phyloP scores from a whole-genome alignment of 2,797 vertebrate genomes.

The Oreochromis mossambicus region DNA sequence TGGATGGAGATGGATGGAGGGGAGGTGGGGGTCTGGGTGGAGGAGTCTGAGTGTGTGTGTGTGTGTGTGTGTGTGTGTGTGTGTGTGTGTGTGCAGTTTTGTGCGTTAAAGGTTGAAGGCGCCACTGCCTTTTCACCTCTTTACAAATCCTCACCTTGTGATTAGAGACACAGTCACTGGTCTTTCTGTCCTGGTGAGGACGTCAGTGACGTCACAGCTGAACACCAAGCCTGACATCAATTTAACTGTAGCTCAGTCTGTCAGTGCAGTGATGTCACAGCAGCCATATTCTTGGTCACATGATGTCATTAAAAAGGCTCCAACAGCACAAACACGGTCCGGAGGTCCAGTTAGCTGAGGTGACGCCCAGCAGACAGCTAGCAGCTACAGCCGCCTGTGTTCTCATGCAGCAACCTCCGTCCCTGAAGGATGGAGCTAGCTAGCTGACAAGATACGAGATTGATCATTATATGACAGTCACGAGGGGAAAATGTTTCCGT shows the following conservation, averaged over 20 bases:
- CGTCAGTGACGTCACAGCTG: background rate
- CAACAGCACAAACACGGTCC: background rate
- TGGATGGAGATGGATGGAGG: constrained; percentile 46
- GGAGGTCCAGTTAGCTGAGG: background rate
- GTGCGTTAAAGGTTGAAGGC: constrained; percentile 21
- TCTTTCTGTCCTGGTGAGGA: background rate
- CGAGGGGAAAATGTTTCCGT: background rate
- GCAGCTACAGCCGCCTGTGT: background rate
- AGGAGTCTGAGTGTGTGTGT: background rate
- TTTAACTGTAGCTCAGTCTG: background rate
- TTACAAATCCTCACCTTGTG: constrained; percentile 10
- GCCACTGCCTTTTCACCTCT: background rate
- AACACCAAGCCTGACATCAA: background rate
- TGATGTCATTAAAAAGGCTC: background rate
- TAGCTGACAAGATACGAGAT: background rate
- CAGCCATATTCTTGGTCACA: background rate
- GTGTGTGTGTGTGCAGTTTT: background rate
- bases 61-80: no score
- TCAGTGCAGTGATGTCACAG: rapidly evolving
- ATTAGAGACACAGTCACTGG: background rate
- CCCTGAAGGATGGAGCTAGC: background rate
- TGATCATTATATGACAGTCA: background rate
- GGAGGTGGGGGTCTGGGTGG: background rate
- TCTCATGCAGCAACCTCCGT: background rate
- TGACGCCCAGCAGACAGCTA: background rate